Base-by-base conservation (phyloP, 2,113 vertebrate species). In the Ictalurus punctatus region DNA sequence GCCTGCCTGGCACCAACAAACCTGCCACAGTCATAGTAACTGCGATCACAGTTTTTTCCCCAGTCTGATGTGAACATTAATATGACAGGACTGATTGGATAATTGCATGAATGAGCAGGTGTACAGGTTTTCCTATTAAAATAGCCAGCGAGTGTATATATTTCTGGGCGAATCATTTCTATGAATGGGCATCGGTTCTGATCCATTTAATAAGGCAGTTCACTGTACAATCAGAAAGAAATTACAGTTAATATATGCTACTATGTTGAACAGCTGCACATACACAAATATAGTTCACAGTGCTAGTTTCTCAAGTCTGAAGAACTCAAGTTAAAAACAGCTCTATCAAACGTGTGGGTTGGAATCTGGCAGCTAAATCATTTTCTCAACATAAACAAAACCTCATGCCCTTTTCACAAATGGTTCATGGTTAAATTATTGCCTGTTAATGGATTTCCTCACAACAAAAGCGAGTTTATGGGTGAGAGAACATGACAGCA, bases 361-460 rank as follows among this genome's bases (percentile, higher is more conserved):
- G 16, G 69, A 73, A 86, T 67, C 52, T 56, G 23, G 61, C 74
- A 87, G 59, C 48, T 25, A 81, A 54, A 67, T 81, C 61, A 56
- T 63, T 69, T 65, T 81, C 86, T 80, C 59, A 67, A 44, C 76
- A n/a, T 79, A 81, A 67, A 87, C 76, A 80, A 67, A 80, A 63
- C 40, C 63, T 82, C 6, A 13, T 56, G 44, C 7, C 63, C 59
- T 80, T 82, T 82, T 65, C 61, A 82, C 52, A 19, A 87, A 82
- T 54, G n/a, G 52, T 82, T 37, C 14, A 52, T 27, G 25, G 61
- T 56, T 82, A 81, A 87, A 82, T 87, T 81, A 82, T 71, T 82
- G 44, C 61, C 19, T 56, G 61, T 87, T 87, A 82, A 71, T 87
- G 78, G 86, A 58, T 87, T 87, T 87, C 19, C 37, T 56, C 30